Percentiles rank a stretch among this genome's conserved stretches.
Conservation (phyloP, 2,888 invertebrate genomes). For the Halictus quadricinctus region DNA sequence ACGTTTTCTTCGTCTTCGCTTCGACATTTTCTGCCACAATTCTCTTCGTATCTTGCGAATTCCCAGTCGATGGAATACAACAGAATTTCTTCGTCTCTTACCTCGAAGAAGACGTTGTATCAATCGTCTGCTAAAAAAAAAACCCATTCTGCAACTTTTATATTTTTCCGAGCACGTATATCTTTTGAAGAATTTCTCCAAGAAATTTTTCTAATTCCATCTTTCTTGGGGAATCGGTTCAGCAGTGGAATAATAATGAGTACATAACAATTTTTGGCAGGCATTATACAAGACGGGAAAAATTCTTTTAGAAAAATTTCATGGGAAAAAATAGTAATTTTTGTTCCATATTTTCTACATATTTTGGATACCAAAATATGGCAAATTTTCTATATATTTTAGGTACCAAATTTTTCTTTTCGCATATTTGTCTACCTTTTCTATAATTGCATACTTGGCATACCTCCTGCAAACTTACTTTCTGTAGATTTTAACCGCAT, state of each 20-base stretch:
- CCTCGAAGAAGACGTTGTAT: neutral
- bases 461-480: no score
- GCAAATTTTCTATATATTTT: no score
- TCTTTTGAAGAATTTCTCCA: neutral
- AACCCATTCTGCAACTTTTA: neutral
- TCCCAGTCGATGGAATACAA: slow-evolving; percentile 48
- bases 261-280: no score
- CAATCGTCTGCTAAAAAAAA: neutral
- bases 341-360: no score
- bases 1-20: slow-evolving; percentile 28
- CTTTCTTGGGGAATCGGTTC: no score
- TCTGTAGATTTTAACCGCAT: no score
- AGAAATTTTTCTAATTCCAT: neutral
- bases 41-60: slow-evolving; percentile 42
- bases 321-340: neutral
- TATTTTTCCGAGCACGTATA: neutral
- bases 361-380: no score
- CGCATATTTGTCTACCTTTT: no score
- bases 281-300: no score
- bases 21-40: slow-evolving; percentile 32
- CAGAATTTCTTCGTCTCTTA: slow-evolving; percentile 54
- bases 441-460: no score
- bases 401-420: no score
- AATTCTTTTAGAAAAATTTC: neutral
- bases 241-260: no score